These are phyloP conservation scores for Miltochrista miniata DNA, from an alignment of 2,888 invertebrate genomes.

Conservation along the genomic window DNA sequence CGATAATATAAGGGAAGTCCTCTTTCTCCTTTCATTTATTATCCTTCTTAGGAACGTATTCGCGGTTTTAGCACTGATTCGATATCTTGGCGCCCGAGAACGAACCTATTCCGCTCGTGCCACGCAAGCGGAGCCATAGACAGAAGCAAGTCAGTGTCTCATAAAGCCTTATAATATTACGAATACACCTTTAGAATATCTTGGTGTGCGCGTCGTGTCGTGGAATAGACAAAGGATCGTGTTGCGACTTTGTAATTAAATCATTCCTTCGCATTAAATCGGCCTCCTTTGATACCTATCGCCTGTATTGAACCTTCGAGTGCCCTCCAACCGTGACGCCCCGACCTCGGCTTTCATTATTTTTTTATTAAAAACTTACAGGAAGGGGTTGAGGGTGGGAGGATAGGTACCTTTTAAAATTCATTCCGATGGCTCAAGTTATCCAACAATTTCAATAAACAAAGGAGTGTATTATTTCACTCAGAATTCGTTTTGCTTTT, in stretches of 20 bases:
- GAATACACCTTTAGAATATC: conserved; percentile 28
- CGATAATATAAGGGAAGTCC: too few relatives aligned
- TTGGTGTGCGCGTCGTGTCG: conserved; percentile 30
- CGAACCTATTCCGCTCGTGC: too few relatives aligned
- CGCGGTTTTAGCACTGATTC: too few relatives aligned
- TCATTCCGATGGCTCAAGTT: conserved; percentile 33
- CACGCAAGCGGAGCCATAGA: too few relatives aligned
- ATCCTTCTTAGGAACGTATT: too few relatives aligned
- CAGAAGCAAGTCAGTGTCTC: background rate
- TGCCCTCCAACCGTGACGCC: conserved; percentile 53
- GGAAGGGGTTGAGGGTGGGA: conserved; percentile 46
- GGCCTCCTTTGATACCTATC: conserved; percentile 62
- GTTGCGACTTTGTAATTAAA: conserved; percentile 72
- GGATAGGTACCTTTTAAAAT: conserved; percentile 32
- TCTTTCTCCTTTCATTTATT: too few relatives aligned
- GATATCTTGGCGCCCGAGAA: too few relatives aligned
- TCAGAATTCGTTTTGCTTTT: conserved; percentile 10
- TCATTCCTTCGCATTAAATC: conserved; percentile 71
- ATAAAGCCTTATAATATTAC: conserved; percentile 9
- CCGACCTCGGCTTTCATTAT: conserved; percentile 56
- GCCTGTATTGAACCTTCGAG: conserved; percentile 61
- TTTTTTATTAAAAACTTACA: conserved; percentile 53
- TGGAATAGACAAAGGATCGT: conserved; percentile 50
- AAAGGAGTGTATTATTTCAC: conserved; percentile 36
- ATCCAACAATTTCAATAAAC: conserved; percentile 30